Base-by-base conservation (phyloP, 2,888 invertebrate genomes). In the Nebria brevicollis region DNA sequence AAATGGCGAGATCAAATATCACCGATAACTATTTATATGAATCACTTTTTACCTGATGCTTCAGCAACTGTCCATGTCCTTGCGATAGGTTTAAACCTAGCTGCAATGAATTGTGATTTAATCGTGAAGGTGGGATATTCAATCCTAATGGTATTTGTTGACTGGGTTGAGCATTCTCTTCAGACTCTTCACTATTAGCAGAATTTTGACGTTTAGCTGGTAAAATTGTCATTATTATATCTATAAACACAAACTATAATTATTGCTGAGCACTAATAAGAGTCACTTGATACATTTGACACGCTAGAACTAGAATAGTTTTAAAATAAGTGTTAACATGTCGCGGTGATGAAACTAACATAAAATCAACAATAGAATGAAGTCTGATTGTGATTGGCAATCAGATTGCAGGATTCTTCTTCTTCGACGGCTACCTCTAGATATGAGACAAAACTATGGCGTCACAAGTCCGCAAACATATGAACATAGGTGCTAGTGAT, bases 171-270 rank as follows among this genome's bases (percentile, higher is more conserved):
- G 76, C 64, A 66, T 76, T 81, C 72, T 81, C 81, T 54, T 81
- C 81, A 42, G 76, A 42, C 75, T 81, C 81, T 66, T 81, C 81
- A 76, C 76, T 81, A 65, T 77, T 81, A 20, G 66, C 76, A 72
- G 72, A 20, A 77, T 72, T 81, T 76, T 77, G 76, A 42, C 81
- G 81, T 84, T 89, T 89, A 68, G 89, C 84, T 82, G 89, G 89
- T 83, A 89, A 85, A 85, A 89, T 89, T 72, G 89, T 89, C 89
- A 89, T 89, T 54, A 13, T 54, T 6, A 13, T 8, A 54, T 7
- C 8, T 54, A 54, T 54, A 54, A 8, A 3, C 54, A 11, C 2
- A 54, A 0, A 54, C 54, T n/a, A 15, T 0, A n/a, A 11, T 68
- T 54, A 8, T 54, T 54, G 54, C 7, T 54, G 13, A 54, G 8